Evolutionary conservation across 2,888 invertebrate genomes (phyloP), one percentile per base, ranked within the genome.

Genomic region (Petrophora chlorosata): DNA sequence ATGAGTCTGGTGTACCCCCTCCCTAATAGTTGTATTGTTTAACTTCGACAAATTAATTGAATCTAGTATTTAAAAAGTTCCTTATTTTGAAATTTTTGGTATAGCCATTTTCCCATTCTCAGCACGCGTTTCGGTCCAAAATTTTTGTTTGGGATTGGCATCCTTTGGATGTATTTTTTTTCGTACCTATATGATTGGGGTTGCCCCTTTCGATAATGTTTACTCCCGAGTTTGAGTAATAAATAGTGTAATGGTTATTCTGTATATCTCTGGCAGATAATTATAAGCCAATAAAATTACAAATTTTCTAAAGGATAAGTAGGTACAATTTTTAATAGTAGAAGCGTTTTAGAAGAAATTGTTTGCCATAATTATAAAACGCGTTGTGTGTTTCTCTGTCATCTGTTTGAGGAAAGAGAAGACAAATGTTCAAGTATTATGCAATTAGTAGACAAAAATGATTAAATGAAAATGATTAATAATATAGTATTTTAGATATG

Each of bases 401-500:
- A 48, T 54, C 13, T 17, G 28, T 36, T 16, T 25, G 48, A 56
- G 33, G 36, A 58, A 49, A 49, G 43, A 10, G 10, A 49, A 49
- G 43, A 10, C 9, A 61, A 60, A 67, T 61, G 67, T 73, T 73
- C 69, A 71, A 76, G 69, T 75, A 78, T 69, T 73, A 73, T 61
- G 69, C 76, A 72, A 76, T 70, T 76, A 72, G 69, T 82, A 81
- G 79, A 68, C 53, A 53, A 70, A 75, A n/a, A n/a, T n/a, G n/a
- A n/a, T 72, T 70, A 67, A 75, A 68, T 59, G 63, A 69, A 71
- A 70, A 69, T 69, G 23, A 58, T 75, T 32, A 45, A 23, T 38
- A 36, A 30, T 72, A 74, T 79, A 77, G 50, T 82, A 73, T 83
- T 83, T 66, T 78, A 79, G 74, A 63, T 72, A 71, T 67, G 57